phyloP scores from a whole-genome alignment of 2,797 vertebrate species.

The Lates japonicus region DNA sequence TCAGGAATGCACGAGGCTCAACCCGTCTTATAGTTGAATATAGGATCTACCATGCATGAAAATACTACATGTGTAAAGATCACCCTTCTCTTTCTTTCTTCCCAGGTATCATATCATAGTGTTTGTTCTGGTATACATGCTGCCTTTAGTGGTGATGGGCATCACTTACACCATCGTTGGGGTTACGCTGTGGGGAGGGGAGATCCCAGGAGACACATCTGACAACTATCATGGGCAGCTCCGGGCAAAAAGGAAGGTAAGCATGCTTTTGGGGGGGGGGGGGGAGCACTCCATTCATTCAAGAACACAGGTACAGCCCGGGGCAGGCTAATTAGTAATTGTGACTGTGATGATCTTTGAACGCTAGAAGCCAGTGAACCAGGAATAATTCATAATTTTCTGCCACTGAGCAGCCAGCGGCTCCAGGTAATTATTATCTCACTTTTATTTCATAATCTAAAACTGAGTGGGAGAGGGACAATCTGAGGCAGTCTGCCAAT shows the following conservation, averaged over 20 bases:
- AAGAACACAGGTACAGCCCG: conserved; percentile 9
- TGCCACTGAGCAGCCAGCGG: not conserved
- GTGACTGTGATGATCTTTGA: conserved; percentile 23
- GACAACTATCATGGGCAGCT: conserved; percentile 97
- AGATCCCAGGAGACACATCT: conserved; percentile 95
- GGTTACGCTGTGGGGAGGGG: conserved; percentile 95
- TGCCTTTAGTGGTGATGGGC: conserved; percentile 95
- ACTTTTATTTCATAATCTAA: not conserved
- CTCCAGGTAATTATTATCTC: conserved; percentile 20
- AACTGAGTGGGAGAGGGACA: not conserved
- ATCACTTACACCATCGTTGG: conserved; percentile 97
- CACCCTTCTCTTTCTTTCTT: not conserved
- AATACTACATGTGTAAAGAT: not conserved
- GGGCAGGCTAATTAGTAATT: conserved; percentile 13
- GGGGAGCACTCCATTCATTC: not conserved
- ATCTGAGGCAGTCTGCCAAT: conserved; percentile 10
- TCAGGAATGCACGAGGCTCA: not conserved
- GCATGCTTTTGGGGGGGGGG: conserved; percentile 2
- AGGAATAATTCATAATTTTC: conserved; percentile 8
- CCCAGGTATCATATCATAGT: conserved; percentile 95
- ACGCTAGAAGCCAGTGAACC: conserved; percentile 18
- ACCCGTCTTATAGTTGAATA: not conserved
- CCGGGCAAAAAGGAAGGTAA: conserved; percentile 97
- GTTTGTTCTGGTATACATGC: conserved; percentile 91
- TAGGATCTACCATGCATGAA: not conserved